Base-by-base conservation (phyloP, 2,113 vertebrate species). In the Phalacrocorax brasilianus region DNA sequence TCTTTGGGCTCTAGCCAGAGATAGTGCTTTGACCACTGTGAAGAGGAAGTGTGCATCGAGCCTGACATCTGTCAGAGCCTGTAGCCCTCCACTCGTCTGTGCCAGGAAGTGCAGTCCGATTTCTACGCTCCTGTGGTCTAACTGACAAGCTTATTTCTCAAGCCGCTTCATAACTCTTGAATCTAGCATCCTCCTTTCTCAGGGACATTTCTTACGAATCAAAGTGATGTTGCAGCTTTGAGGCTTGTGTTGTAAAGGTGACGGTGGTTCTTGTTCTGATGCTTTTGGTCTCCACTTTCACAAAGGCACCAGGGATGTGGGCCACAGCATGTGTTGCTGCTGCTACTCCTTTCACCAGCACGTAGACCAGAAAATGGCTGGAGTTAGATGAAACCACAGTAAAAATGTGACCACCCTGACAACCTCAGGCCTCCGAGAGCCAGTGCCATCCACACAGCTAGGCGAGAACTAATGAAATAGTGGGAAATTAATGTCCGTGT, bases 91-190 rank as follows among this genome's bases (percentile, higher is more conserved):
- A 5, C 65, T 87, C 61, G 56, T 47, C 83, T 76, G 62, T 66
- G 58, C 79, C 77, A 87, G 95, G 89, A 97, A 95, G 71, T 1
- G 3, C 61, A 33, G 76, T 16, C 80, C 45, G 21, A 58, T 76
- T 91, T 79, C 78, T 82, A 15, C 0, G 20, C 82, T 86, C 62
- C 84, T 95, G 96, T 79, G 80, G 91, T 95, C 92, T 96, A 97
- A 96, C 95, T 47, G 95, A 94, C 95, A 89, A 42, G 55, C 45
- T 66, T 91, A 77, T 96, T 95, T 85, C 94, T 91, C 81, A 95
- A 89, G 45, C 77, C 62, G 23, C 81, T 89, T 80, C 74, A 4
- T 55, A 88, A 89, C 16, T 33, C 80, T 42, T n/a, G 58, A 26
- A 62, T 59, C 32, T 30, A 75, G 78, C 88, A 81, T 95, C 79